These are phyloP conservation scores for Syngnathus scovelli DNA, from an alignment of 2,113 vertebrate species.

Conservation along the genomic window DNA sequence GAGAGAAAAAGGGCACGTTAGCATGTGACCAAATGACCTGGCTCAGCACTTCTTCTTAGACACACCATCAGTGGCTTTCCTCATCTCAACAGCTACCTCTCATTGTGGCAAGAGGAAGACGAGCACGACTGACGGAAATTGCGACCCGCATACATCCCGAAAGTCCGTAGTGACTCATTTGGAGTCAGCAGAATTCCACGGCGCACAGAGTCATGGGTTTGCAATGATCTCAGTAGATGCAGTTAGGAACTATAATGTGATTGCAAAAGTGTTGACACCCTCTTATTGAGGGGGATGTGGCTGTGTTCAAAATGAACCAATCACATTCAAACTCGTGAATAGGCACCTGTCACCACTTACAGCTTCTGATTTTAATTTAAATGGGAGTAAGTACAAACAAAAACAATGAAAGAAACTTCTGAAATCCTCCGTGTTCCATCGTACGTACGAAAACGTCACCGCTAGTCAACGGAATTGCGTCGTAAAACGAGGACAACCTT, in stretches of 20 bases:
- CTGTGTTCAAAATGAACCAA: too few relatives aligned
- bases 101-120: neutral
- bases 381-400: too few relatives aligned
- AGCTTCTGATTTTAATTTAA: too few relatives aligned
- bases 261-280: too few relatives aligned
- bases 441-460: neutral
- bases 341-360: too few relatives aligned
- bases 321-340: too few relatives aligned
- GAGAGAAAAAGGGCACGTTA: constrained; percentile 28
- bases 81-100: constrained; percentile 4
- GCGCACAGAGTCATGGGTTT: neutral
- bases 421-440: neutral
- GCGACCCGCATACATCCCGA: constrained; percentile 11
- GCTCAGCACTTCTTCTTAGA: constrained; percentile 53
- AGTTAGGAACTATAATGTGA: neutral
- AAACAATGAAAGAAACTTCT: too few relatives aligned
- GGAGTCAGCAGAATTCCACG: neutral
- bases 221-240: neutral
- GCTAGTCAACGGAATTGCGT: neutral
- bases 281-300: too few relatives aligned
- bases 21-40: constrained; percentile 54
- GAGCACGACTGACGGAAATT: constrained; percentile 17
- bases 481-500: neutral
- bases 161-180: constrained; percentile 14
- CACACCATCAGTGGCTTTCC: constrained; percentile 3